These are phyloP conservation scores for Oryzias celebensis DNA, from an alignment of 2,113 vertebrate genomes.

Conservation along the genomic window DNA sequence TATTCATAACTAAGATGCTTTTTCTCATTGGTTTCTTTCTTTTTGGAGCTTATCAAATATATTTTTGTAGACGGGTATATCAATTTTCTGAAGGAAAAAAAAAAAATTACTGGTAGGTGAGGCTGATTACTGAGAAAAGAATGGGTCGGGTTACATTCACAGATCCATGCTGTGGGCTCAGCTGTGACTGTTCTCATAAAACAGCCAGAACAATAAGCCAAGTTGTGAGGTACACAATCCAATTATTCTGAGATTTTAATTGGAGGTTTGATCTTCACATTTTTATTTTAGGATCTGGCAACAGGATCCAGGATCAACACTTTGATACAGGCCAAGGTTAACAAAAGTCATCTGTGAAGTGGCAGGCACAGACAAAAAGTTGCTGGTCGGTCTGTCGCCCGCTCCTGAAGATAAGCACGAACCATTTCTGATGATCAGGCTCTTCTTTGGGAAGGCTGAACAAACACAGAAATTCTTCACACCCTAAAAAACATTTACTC, in stretches of 20 bases:
- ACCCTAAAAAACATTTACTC: too few relatives aligned
- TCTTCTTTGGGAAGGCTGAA: too few relatives aligned
- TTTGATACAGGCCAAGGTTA: too few relatives aligned
- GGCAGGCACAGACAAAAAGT: too few relatives aligned
- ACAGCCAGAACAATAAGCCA: slow-evolving; percentile 4
- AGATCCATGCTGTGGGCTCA: slow-evolving; percentile 15
- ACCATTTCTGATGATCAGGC: too few relatives aligned
- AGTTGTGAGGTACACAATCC: background rate
- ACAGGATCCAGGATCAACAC: background rate
- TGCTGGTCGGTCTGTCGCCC: too few relatives aligned
- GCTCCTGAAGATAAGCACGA: too few relatives aligned
- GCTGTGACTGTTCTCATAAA: slow-evolving; percentile 8
- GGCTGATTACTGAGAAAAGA: slow-evolving; percentile 25
- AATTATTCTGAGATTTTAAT: slow-evolving; percentile 2
- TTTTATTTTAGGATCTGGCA: background rate
- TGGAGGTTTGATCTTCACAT: background rate
- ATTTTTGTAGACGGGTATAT: background rate
- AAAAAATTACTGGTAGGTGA: background rate
- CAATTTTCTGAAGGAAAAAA: background rate
- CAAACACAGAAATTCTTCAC: too few relatives aligned
- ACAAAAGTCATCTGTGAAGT: too few relatives aligned
- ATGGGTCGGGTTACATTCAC: background rate
- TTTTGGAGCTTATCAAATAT: background rate
- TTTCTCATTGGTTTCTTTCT: background rate
- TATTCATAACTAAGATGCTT: background rate